phyloP scores from a whole-genome alignment of 2,113 vertebrate genomes.

The Gopherus evgoodei region DNA sequence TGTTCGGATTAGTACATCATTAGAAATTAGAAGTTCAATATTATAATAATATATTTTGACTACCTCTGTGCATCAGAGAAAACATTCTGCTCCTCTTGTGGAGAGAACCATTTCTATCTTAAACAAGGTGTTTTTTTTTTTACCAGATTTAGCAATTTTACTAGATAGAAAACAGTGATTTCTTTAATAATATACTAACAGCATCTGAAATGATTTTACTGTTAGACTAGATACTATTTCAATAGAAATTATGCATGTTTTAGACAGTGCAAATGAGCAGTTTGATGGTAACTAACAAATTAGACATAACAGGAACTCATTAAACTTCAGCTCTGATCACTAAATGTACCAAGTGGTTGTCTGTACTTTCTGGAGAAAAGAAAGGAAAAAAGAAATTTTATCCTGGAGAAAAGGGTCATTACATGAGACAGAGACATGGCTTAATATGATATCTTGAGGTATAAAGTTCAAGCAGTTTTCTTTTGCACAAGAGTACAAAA shows the following conservation, averaged over 20 bases:
- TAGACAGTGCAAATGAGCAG: not conserved
- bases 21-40: not conserved
- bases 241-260: not conserved
- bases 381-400: not conserved
- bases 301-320: not conserved
- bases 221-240: not conserved
- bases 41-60: not conserved
- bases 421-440: not conserved
- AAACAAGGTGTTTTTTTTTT: not conserved
- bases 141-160: not conserved
- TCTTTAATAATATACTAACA: rapidly evolving
- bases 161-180: not conserved
- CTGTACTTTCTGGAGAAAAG: not conserved
- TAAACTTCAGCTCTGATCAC: not conserved
- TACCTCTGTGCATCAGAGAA: not conserved
- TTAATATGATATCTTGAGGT: not conserved
- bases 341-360: not conserved
- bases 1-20: not conserved
- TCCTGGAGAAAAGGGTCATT: not conserved
- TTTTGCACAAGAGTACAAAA: not conserved
- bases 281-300: not conserved
- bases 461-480: not conserved
- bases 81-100: not conserved
- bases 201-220: not conserved
- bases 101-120: not conserved